Conservation (phyloP, 2,888 invertebrate species). For the Frankliniella intonsa region DNA sequence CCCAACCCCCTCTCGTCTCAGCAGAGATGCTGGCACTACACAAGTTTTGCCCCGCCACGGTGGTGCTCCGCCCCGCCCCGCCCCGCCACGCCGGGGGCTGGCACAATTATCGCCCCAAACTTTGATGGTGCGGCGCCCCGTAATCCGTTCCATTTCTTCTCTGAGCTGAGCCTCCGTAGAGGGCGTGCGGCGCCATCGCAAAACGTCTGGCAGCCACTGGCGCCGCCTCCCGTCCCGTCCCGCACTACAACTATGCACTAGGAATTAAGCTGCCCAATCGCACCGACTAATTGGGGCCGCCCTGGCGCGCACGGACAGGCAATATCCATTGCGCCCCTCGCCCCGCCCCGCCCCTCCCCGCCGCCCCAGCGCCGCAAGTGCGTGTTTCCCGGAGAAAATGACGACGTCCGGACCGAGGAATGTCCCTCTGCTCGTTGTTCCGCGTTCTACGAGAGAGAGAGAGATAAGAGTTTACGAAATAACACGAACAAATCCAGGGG, state of each 20-base stretch:
- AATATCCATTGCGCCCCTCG: slow-evolving; percentile 7
- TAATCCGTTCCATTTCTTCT: too few species aligned
- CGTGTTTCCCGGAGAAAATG: not conserved
- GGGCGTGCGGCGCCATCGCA: not conserved
- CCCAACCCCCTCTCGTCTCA: too few species aligned
- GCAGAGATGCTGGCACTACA: too few species aligned
- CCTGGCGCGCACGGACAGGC: not conserved
- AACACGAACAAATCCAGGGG: too few species aligned
- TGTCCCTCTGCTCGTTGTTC: too few species aligned
- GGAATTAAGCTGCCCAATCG: slow-evolving; percentile 6
- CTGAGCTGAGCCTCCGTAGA: not conserved
- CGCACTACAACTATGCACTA: not conserved
- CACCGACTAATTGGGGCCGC: not conserved
- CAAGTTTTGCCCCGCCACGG: too few species aligned
- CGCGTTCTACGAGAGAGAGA: too few species aligned
- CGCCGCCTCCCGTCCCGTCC: not conserved
- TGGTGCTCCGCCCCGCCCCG: too few species aligned
- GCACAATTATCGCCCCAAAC: not conserved
- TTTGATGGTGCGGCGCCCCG: not conserved
- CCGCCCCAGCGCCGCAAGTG: not conserved
- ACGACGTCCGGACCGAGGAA: not conserved
- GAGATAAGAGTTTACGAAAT: too few species aligned
- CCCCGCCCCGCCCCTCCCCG: not conserved
- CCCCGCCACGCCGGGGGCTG: not conserved
- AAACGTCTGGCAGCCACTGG: not conserved